Base-by-base conservation (phyloP, 2,888 invertebrate genomes). In the Ophion slaviceki region DNA sequence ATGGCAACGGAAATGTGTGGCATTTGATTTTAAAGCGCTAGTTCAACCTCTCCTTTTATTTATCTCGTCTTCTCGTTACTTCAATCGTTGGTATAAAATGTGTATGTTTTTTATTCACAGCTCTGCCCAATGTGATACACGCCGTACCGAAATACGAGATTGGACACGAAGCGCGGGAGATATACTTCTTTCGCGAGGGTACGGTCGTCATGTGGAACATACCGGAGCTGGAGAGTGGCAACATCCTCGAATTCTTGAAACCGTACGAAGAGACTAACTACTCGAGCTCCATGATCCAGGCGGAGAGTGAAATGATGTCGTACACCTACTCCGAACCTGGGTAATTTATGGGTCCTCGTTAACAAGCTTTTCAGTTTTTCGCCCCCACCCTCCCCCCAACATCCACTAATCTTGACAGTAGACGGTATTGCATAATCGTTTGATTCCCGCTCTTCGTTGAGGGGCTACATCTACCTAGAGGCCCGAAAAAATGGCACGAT, bases 171-270 rank as follows among this genome's bases (percentile, higher is more conserved):
- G 96, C 96, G 0, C 94, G 98, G 10, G 98, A 99, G 94, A 97
- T 99, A 87, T 98, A 97, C 92, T 97, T 99, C 94, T 99, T 98
- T 92, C 95, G 97, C 57, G 98, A 99, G 93, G 99, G 99, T 0
- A 97, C 97, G 2, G 96, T 98, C 0, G 98, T 99, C 0, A 96
- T 99, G 93, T 98, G 98, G 98, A 98, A 98, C 93, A 96, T 98
- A 90, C 95, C 96, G 0, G 97, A 98, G 88, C 91, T 97, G 78
- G 98, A 98, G 92, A 96, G 96, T 59, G 96, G 96, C 87, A 97
- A 97, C 94, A 95, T 98, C 0, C 93, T 98, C 24, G 95, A 96
- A 61, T 97, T 98, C 93, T 93, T 98, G 76, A 96, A 95, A 87
- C 94, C 95, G 17, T 97, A 94, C 90, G 96, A 97, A 92, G 95